Evolutionary conservation across 2,888 invertebrate genomes (phyloP), one percentile per base, ranked within the genome.

Genomic region (Pyrgus malvae): DNA sequence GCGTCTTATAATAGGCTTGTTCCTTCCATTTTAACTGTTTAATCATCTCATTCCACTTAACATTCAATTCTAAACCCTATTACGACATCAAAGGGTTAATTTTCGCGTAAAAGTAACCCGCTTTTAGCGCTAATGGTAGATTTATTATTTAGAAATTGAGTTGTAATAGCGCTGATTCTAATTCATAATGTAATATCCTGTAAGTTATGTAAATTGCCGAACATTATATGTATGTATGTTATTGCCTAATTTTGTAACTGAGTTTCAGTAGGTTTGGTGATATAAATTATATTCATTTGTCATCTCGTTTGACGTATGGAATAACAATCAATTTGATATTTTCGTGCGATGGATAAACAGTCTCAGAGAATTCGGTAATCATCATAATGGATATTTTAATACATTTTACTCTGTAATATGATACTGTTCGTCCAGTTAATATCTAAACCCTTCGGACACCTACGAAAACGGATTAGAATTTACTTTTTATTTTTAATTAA

Each of bases 11-110:
- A 50, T 50, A 35, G 33, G 50, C 41, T 35, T 50, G 50, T 50
- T 50, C 50, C 50, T 50, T 50, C 50, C 50, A 50, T 42, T 42
- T 31, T 42, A 50, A 29, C 14, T 23, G 49, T 23, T 41, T 42
- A 50, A 50, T 49, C 40, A 49, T 41, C 21, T 50, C 41, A 31
- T 4, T 11, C 7, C 14, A 4, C 31, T 7, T 17, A 23, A 4
- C 27, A 27, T 7, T 11, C 16, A 5, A 40, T 21, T 31, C 9
- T 29, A 1, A 40, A 40, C 40, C 21, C 14, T 49, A 9, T 21
- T 9, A 1, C 9, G 9, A 0, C 7, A 19, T 1, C 8, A 29
- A 29, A 48, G 38, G 16, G 48, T 40, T 29, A 19, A 5, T 29
- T 27, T 48, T 48, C 27, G 48, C 19, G 21, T 17, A 14, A 17